Conservation (phyloP, 2,797 vertebrate species). For the Percopsis omiscomaycus region DNA sequence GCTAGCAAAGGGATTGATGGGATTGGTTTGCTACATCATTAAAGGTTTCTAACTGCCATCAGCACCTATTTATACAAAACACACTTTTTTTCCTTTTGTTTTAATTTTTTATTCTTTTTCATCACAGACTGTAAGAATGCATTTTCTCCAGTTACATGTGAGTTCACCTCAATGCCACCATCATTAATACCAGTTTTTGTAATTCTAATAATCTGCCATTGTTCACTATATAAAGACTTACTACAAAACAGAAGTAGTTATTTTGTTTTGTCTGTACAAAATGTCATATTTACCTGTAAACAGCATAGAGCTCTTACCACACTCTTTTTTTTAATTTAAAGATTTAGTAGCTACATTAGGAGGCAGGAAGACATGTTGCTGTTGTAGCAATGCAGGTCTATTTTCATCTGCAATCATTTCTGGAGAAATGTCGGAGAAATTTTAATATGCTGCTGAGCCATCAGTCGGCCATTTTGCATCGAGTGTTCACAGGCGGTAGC, state of each 20-base stretch:
- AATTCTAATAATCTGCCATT: slow-evolving; percentile 12
- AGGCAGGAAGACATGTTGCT: slow-evolving; percentile 47
- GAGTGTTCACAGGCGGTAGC: slow-evolving; percentile 8
- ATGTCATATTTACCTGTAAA: slow-evolving; percentile 1
- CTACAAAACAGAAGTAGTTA: background rate
- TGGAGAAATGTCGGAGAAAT: background rate
- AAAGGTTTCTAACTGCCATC: background rate
- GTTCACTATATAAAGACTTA: slow-evolving; percentile 27
- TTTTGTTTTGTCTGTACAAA: slow-evolving; percentile 6
- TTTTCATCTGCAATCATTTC: slow-evolving; percentile 35
- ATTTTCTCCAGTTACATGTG: slow-evolving; percentile 55
- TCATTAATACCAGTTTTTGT: slow-evolving; percentile 11
- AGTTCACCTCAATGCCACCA: slow-evolving; percentile 57
- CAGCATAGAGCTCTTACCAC: background rate
- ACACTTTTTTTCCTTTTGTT: slow-evolving; percentile 45
- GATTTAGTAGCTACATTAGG: slow-evolving; percentile 8
- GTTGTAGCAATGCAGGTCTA: slow-evolving; percentile 17
- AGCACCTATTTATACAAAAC: background rate
- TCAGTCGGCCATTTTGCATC: slow-evolving; percentile 2
- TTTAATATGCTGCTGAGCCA: slow-evolving; percentile 1
- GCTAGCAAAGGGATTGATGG: too few species aligned
- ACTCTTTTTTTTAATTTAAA: background rate
- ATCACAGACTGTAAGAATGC: slow-evolving; percentile 54
- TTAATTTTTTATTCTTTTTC: slow-evolving; percentile 17
- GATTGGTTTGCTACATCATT: too few species aligned